Base-by-base conservation (phyloP, 1,140 invertebrate species). In the Parapsyche elsis region DNA sequence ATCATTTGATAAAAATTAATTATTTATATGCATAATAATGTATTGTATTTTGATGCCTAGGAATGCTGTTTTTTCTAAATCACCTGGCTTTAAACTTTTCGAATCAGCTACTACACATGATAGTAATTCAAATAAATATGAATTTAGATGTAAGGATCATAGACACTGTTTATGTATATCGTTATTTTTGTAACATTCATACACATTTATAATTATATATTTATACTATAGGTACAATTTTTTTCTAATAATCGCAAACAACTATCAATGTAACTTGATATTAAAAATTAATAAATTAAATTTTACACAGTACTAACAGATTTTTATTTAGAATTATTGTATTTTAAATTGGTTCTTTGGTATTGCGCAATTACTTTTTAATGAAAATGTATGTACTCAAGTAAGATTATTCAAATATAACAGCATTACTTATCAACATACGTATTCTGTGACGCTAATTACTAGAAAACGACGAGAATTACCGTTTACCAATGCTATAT, bases 101-200 rank as follows among this genome's bases (percentile, higher is more conserved):
- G 0, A 30, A 67, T 23, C 64, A 26, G 23, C n/a, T 23, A 24
- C 24, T 26, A 12, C 49, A 12, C 12, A 14, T 53, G 10, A 24
- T 67, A 26, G 26, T 26, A 67, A 67, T 12, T 67, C 23, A 67
- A 67, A 67, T 21, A 10, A 26, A 67, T 67, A 67, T 67, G 49
- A 53, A 53, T 67, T 12, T 67, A 67, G 64, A 67, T 26, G 9
- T 67, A 67, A 67, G 64, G n/a, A 67, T 53, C 16, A 53, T 53
- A 53, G 21, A 67, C 21, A 67, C 21, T 61, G 57, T 61, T 67
- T 67, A 67, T n/a, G n/a, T n/a, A n/a, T 67, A 67, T 67, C n/a
- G 64, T 67, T 67, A 67, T 67, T 67, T 67, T 67, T 67, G 14
- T 67, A 67, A 24, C 21, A 67, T 67, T 67, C 64, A 67, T 67